Conservation (phyloP, 2,797 vertebrate species). For the Lagodon rhomboides region DNA sequence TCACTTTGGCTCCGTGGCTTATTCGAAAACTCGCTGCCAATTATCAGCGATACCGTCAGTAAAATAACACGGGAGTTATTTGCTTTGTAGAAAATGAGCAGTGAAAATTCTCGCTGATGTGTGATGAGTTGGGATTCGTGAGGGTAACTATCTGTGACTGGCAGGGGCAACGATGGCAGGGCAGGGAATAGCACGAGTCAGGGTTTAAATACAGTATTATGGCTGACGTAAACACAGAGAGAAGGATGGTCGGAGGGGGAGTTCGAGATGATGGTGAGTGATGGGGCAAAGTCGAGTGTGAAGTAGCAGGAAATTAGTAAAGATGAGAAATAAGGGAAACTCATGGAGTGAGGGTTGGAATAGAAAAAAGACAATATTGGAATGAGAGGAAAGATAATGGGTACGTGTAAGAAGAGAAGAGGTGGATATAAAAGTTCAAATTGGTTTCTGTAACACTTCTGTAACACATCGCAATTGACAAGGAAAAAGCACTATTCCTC, state of each 20-base stretch:
- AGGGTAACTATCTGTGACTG: constrained; percentile 8
- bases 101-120: constrained; percentile 15
- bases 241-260: not conserved
- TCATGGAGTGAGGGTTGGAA: not conserved
- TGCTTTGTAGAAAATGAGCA: constrained; percentile 45
- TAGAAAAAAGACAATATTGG: not conserved
- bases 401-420: not conserved
- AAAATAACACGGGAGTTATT: constrained; percentile 24
- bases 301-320: not conserved
- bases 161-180: constrained; percentile 2
- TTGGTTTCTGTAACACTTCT: not conserved
- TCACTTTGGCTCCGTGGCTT: constrained; percentile 46
- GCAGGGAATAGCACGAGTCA: constrained; percentile 19
- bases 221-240: constrained; percentile 21
- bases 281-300: not conserved
- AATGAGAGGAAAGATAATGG: not conserved
- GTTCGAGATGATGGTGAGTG: not conserved
- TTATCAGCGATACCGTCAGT: constrained; percentile 35
- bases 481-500: too few species aligned
- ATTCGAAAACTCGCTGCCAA: constrained; percentile 45
- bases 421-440: not conserved
- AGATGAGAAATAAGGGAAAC: not conserved
- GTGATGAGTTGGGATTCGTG: constrained; percentile 23
- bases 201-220: constrained; percentile 47
- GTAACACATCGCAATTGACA: too few species aligned